These are phyloP conservation scores for Nephila pilipes DNA, from an alignment of 1,140 invertebrate genomes.

Conservation along the genomic window DNA sequence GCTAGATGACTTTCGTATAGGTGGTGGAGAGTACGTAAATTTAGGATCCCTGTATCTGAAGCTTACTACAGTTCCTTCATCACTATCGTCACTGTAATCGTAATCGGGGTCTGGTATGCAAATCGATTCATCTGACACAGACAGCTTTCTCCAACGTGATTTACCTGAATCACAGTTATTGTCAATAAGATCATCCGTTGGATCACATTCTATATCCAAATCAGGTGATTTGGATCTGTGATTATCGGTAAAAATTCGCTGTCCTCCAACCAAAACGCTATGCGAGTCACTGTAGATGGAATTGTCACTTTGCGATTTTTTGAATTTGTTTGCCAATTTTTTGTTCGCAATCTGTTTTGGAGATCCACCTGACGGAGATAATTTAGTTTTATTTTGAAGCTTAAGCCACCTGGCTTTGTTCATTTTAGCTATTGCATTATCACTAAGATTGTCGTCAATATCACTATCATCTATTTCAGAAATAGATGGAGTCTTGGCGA, in stretches of 20 bases:
- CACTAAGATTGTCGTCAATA: conserved; percentile 82
- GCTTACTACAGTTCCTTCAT: conserved; percentile 56
- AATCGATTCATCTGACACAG: conserved; percentile 60
- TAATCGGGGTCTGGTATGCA: conserved; percentile 76
- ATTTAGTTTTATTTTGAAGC: conserved; percentile 61
- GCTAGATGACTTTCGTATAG: conserved; percentile 42
- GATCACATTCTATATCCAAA: not conserved
- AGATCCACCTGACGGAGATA: conserved; percentile 8
- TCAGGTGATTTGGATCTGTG: conserved; percentile 63
- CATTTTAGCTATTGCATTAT: conserved; percentile 81
- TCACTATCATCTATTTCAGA: conserved; percentile 76
- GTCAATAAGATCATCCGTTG: not conserved
- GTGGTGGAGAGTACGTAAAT: conserved; percentile 69
- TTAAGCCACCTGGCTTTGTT: conserved; percentile 38
- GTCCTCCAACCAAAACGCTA: conserved; percentile 70
- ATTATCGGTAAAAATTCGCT: conserved; percentile 71
- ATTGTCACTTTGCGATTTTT: conserved; percentile 65
- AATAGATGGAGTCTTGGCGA: conserved; percentile 78
- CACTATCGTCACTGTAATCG: conserved; percentile 70
- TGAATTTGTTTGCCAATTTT: conserved; percentile 44
- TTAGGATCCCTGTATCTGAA: conserved; percentile 53
- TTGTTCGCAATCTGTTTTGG: conserved; percentile 55
- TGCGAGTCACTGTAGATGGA: conserved; percentile 62
- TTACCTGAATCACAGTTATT: not conserved
- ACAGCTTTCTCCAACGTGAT: conserved; percentile 54